Percentiles rank a stretch among this genome's conserved stretches.
Conservation (phyloP, 2,888 invertebrate species). For the Acrobeloides nanus region DNA sequence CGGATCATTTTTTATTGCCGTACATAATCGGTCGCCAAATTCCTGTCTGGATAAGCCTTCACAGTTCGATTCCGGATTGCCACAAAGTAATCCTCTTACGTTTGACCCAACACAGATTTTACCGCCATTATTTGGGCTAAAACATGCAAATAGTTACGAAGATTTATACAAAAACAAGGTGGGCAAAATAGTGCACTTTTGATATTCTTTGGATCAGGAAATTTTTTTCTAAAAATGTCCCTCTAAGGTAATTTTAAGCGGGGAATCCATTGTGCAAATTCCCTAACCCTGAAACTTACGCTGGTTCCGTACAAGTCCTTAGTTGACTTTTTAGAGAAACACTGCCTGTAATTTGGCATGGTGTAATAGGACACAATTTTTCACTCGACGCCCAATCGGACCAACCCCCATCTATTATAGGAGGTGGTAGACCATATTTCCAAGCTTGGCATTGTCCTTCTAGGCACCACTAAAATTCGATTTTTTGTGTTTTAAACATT, state of each 20-base stretch:
- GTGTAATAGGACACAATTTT: conserved; percentile 42
- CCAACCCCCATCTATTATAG: conserved; percentile 46
- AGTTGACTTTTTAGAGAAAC: conserved; percentile 44
- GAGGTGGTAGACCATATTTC: conserved; percentile 27
- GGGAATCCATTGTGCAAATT: neutral
- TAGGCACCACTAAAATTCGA: conserved; percentile 45
- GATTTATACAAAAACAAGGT: neutral
- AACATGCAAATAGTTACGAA: conserved; percentile 7
- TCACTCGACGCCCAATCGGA: conserved; percentile 45
- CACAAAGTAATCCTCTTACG: conserved; percentile 48
- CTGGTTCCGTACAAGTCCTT: conserved; percentile 50
- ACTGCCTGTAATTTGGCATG: conserved; percentile 45
- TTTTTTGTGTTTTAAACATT: neutral
- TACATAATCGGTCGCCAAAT: conserved; percentile 45
- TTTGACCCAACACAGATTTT: conserved; percentile 39
- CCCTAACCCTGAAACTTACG: conserved; percentile 28
- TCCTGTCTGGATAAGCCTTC: conserved; percentile 36
- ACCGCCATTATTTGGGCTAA: conserved; percentile 53
- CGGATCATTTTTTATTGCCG: conserved; percentile 36
- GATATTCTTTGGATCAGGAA: neutral
- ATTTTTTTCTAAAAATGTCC: neutral
- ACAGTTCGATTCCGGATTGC: conserved; percentile 27
- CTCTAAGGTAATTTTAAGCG: too few species aligned
- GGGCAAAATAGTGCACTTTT: neutral
- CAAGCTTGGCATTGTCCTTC: conserved; percentile 45